Evolutionary conservation across 2,797 vertebrate genomes (phyloP), one percentile per base, ranked within the genome.

Genomic region (Tarsius wallacei): DNA sequence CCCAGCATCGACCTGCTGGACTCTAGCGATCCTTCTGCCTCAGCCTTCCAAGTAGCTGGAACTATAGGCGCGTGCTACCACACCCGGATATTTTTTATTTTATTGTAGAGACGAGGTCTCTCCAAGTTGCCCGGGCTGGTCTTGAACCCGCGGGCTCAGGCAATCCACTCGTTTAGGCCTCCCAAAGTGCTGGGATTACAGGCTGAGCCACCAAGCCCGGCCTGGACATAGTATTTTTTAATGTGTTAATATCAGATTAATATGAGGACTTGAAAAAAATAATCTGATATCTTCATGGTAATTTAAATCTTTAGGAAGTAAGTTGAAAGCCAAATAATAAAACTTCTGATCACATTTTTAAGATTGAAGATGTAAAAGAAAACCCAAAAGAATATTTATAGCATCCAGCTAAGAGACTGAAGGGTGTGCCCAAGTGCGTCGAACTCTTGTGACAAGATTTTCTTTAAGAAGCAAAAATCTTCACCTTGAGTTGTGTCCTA

Each of bases 261-360:
- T 42, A 22, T 19, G 71, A 89, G 42, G 31, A 49, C 80, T 96
- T 94, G 33, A 16, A 64, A 42, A 96, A 97, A 87, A 87, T 42
- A 86, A 31, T 26, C 61, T 82, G 61, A 63, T 71, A 64, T 31
- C 17, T 87, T 14, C 49, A 16, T 87, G 76, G 57, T 31, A 19
- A 10, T 91, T 81, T 81, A 91, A 74, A 94, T 93, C 93, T 91
- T 91, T 7, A 83, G 83, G 26, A 93, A 97, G 63, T 88, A 94
- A 84, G 70, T 77, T 57, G 93, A 95, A 81, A 85, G 66, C 89
- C 64, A 90, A 53, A 96, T 61, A 86, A 80, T 77, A 90, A 94
- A 68, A 70, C n/a, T 95, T 93, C 82, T 71, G 63, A 85, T 85
- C 57, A 22, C 21, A 21, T 33, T 28, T 47, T 93, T 90, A 95